Conservation (phyloP, 2,888 invertebrate species). For the Oxycera nigricornis region DNA sequence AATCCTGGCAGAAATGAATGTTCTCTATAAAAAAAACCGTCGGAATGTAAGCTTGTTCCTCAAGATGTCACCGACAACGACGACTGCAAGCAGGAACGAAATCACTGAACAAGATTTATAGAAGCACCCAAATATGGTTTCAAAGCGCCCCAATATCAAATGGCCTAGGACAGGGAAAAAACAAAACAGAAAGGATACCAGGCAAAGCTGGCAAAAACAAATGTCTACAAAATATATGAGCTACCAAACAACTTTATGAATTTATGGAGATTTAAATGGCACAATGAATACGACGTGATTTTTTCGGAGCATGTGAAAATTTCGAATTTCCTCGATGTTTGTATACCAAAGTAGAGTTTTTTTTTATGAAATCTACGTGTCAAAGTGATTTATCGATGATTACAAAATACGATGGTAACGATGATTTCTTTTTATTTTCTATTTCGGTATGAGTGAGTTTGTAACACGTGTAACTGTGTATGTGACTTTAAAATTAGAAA, state of each 20-base stretch:
- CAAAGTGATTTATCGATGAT: constrained; percentile 15
- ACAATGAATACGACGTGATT: constrained; percentile 22
- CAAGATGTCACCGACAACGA: constrained; percentile 8
- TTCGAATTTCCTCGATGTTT: neutral
- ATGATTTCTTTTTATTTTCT: neutral
- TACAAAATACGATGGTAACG: neutral
- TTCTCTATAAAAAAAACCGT: neutral
- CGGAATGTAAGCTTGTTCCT: neutral
- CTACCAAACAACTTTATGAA: constrained; percentile 28
- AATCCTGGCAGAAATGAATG: constrained; percentile 29
- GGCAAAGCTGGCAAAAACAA: neutral
- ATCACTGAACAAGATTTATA: constrained; percentile 13
- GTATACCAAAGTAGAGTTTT: neutral
- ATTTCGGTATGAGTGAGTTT: neutral
- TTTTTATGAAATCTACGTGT: constrained; percentile 35
- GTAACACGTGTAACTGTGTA: constrained; percentile 17
- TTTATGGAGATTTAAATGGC: constrained; percentile 31
- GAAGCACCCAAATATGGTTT: neutral
- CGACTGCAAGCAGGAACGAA: neutral
- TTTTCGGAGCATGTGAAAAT: constrained; percentile 3
- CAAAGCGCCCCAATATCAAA: neutral
- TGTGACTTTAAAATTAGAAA: neutral
- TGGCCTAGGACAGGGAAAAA: neutral
- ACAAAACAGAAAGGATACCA: neutral
- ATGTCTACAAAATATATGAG: constrained; percentile 21